Conservation (phyloP, 2,888 invertebrate genomes). For the Tiliacea aurago region DNA sequence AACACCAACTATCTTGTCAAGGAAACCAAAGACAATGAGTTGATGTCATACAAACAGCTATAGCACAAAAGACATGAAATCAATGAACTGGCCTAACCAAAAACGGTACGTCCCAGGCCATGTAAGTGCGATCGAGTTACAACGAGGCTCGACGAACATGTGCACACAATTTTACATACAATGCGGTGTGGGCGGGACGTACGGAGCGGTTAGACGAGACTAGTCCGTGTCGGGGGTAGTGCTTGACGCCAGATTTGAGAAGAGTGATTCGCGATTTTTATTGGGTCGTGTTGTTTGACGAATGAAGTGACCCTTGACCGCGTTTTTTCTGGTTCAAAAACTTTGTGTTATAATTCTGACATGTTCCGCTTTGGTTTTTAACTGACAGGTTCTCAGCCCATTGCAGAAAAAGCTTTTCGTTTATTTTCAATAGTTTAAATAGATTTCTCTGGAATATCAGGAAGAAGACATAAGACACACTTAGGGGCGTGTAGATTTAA, state of each 20-base stretch:
- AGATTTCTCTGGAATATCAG: too few relatives aligned
- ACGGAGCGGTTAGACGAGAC: slow-evolving; percentile 64
- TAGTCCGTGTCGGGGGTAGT: slow-evolving; percentile 65
- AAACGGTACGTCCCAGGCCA: slow-evolving; percentile 82
- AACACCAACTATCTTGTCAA: slow-evolving; percentile 16
- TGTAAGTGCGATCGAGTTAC: slow-evolving; percentile 80
- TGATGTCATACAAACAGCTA: slow-evolving; percentile 51
- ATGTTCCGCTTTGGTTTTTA: slow-evolving; percentile 30
- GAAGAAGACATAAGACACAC: too few relatives aligned
- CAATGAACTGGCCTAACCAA: slow-evolving; percentile 73
- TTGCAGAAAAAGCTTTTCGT: background rate
- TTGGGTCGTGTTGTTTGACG: slow-evolving; percentile 15
- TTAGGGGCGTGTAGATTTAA: too few relatives aligned
- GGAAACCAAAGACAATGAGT: slow-evolving; percentile 56
- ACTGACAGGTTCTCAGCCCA: slow-evolving; percentile 26
- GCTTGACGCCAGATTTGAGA: slow-evolving; percentile 46
- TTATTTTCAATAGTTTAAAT: background rate
- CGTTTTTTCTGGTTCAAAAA: slow-evolving; percentile 15
- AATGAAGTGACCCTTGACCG: slow-evolving; percentile 48
- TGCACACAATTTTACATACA: slow-evolving; percentile 84
- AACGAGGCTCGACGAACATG: slow-evolving; percentile 66
- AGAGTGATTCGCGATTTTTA: slow-evolving; percentile 48
- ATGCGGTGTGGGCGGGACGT: slow-evolving; percentile 82
- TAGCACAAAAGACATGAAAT: slow-evolving; percentile 58
- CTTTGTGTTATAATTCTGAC: slow-evolving; percentile 8